phyloP scores from a whole-genome alignment of 2,113 vertebrate species.

The Rhombomys opimus region DNA sequence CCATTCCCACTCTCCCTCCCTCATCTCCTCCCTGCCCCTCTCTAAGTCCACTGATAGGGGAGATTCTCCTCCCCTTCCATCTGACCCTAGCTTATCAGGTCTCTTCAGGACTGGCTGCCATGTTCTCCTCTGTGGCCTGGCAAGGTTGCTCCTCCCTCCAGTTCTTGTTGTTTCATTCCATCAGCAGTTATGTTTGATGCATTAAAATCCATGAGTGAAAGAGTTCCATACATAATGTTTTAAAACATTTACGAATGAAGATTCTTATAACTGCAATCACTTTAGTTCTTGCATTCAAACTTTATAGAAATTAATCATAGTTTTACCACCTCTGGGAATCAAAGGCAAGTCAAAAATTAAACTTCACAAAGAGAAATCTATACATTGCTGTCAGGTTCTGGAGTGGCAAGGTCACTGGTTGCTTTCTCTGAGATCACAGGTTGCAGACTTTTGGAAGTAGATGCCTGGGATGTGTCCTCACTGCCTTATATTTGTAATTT shows the following conservation, averaged over 20 bases:
- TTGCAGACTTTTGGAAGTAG: not conserved
- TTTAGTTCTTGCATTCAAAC: not conserved
- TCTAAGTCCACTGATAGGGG: too few relatives aligned
- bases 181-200: slow-evolving; percentile 2
- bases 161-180: not conserved
- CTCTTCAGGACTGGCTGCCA: too few relatives aligned
- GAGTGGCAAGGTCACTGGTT: not conserved
- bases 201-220: slow-evolving; percentile 6
- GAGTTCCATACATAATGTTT: slow-evolving; percentile 1
- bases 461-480: not conserved
- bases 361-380: slow-evolving; percentile 9
- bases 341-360: slow-evolving; percentile 42
- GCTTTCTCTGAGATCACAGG: not conserved
- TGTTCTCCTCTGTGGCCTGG: too few relatives aligned
- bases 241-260: slow-evolving; percentile 27
- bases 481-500: slow-evolving; percentile 12
- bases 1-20: too few relatives aligned
- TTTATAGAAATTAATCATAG: not conserved
- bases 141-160: too few relatives aligned
- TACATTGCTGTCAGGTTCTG: not conserved
- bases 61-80: too few relatives aligned
- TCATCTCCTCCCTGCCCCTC: too few relatives aligned
- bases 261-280: not conserved
- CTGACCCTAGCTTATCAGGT: too few relatives aligned
- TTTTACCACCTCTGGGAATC: not conserved